Conservation (phyloP, 2,797 vertebrate genomes). For the Chrosomus eos region DNA sequence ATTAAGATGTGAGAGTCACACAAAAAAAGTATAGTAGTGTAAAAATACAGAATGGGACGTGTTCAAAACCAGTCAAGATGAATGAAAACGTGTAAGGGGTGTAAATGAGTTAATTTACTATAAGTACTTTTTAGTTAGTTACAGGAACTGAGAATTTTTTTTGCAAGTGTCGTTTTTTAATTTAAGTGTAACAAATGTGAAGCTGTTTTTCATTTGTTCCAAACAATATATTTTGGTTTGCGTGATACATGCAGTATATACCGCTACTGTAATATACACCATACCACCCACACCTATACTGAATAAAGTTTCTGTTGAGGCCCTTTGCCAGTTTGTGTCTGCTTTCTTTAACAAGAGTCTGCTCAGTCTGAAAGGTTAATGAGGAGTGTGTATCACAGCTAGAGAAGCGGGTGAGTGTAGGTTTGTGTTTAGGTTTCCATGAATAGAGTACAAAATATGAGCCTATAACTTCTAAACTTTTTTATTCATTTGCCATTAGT, state of each 20-base stretch:
- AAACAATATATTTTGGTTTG: constrained; percentile 1
- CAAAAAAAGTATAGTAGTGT: neutral
- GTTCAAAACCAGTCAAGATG: neutral
- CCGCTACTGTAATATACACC: neutral
- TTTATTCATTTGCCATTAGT: neutral
- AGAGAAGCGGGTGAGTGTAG: constrained; percentile 56
- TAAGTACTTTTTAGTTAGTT: neutral
- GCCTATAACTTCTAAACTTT: neutral
- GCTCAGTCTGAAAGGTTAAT: constrained; percentile 60
- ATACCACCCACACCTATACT: neutral
- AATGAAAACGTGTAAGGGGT: neutral
- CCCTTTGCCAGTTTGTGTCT: constrained; percentile 1
- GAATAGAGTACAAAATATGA: neutral
- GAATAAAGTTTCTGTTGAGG: neutral
- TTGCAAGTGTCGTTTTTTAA: neutral
- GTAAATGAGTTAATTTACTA: too few species aligned
- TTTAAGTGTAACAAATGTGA: neutral
- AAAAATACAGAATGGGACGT: neutral
- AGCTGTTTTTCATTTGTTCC: neutral
- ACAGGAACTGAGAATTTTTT: neutral
- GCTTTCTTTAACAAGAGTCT: constrained; percentile 44
- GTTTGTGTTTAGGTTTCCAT: constrained; percentile 31
- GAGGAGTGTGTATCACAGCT: constrained; percentile 65
- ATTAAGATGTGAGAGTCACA: neutral
- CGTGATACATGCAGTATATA: neutral